phyloP scores from a whole-genome alignment of 2,797 vertebrate species.

The Bryconaethiops microstoma region DNA sequence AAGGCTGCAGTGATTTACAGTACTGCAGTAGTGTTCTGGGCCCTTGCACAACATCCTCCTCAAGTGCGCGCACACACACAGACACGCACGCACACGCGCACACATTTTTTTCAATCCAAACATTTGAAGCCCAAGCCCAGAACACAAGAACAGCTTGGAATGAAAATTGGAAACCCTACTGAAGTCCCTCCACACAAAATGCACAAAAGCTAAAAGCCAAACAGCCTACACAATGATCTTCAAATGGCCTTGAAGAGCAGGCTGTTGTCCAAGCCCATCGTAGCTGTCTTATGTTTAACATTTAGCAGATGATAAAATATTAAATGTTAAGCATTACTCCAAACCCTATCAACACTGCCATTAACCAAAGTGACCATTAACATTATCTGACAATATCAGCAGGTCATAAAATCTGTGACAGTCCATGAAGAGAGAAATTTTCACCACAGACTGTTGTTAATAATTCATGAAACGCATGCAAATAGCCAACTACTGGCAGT shows the following conservation, averaged over 20 bases:
- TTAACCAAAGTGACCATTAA: background rate
- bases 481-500: background rate
- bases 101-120: constrained; percentile 3
- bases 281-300: background rate
- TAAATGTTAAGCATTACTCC: background rate
- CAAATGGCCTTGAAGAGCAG: background rate
- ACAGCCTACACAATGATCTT: background rate
- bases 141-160: constrained; percentile 9
- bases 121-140: constrained; percentile 9
- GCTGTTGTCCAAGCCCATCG: background rate
- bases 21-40: constrained; percentile 44
- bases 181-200: constrained; percentile 14
- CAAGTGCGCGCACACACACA: background rate
- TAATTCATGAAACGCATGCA: constrained; percentile 17
- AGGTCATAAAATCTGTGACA: background rate
- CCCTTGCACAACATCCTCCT: constrained; percentile 24
- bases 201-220: constrained; percentile 8
- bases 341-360: background rate
- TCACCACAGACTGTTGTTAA: constrained; percentile 12
- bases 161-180: constrained; percentile 10
- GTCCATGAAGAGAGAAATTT: background rate
- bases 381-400: background rate
- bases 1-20: constrained; percentile 55
- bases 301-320: background rate
- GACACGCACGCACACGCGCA: background rate